A percentile compares a stretch with the other conserved stretches of the same genome.
Conservation (phyloP, 2,797 vertebrate genomes). For the Morus bassanus region DNA sequence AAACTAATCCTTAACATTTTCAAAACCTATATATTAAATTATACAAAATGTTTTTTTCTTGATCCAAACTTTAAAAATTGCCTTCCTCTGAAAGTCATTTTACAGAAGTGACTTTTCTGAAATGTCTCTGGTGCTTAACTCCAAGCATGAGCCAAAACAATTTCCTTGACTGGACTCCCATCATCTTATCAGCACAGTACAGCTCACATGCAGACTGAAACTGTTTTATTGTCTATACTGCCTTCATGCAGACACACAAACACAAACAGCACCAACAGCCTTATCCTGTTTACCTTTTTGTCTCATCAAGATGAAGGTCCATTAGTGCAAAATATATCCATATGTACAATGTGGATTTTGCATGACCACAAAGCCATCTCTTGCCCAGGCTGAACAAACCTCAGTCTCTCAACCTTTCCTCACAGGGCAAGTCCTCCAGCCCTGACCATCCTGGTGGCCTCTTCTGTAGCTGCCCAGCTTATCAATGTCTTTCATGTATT, state of each 20-base stretch:
- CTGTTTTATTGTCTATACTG: neutral
- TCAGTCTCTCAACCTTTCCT: neutral
- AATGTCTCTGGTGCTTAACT: neutral
- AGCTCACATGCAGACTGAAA: neutral
- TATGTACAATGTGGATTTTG: too few species aligned
- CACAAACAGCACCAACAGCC: neutral
- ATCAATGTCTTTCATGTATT: neutral
- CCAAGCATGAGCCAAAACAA: neutral
- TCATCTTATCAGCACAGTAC: neutral
- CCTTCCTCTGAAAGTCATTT: neutral
- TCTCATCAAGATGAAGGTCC: too few species aligned
- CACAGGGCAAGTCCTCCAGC: neutral
- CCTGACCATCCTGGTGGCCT: neutral
- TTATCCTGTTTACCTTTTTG: too few species aligned
- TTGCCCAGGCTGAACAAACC: neutral
- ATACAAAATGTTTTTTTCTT: neutral
- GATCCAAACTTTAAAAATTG: neutral
- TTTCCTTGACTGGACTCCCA: neutral
- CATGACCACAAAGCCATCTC: neutral
- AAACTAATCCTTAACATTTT: neutral
- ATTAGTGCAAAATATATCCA: too few species aligned
- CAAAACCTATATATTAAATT: neutral
- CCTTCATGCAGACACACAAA: neutral
- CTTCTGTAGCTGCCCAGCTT: neutral
- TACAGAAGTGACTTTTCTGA: neutral